Percentiles rank a stretch among this genome's conserved stretches.
Evolutionary conservation across 2,888 invertebrate genomes (phyloP).

Genomic region (Thymelicus lineola): DNA sequence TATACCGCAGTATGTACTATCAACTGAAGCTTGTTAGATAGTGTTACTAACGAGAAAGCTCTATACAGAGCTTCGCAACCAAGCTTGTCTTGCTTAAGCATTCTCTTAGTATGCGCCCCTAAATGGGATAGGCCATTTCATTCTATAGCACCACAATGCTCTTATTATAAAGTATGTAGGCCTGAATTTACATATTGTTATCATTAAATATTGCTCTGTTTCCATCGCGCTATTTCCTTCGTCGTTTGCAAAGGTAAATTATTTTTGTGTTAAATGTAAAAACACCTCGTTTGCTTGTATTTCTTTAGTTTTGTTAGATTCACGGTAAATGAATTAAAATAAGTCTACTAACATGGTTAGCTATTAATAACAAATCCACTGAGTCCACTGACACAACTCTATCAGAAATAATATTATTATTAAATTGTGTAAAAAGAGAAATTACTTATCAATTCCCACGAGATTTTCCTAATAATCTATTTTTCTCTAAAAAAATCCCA

Average conservation of each 20-base stretch:
- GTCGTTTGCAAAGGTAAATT: slow-evolving; percentile 9
- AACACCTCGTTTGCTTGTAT: not conserved
- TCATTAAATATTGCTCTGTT: slow-evolving; percentile 36
- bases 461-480: too few relatives aligned
- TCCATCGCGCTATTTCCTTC: slow-evolving; percentile 21
- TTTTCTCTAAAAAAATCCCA: too few relatives aligned
- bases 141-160: slow-evolving; percentile 36
- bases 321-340: too few relatives aligned
- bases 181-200: slow-evolving; percentile 37
- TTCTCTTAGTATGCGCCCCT: slow-evolving; percentile 36
- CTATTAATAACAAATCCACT: too few relatives aligned
- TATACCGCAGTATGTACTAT: slow-evolving; percentile 20
- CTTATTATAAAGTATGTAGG: slow-evolving; percentile 37
- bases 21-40: slow-evolving; percentile 32
- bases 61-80: slow-evolving; percentile 28
- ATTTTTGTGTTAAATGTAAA: not conserved
- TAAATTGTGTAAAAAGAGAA: too few relatives aligned
- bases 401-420: too few relatives aligned
- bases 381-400: too few relatives aligned
- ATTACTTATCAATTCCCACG: too few relatives aligned
- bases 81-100: slow-evolving; percentile 37
- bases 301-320: not conserved
- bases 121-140: slow-evolving; percentile 35
- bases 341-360: too few relatives aligned
- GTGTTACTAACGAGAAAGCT: slow-evolving; percentile 37